phyloP scores from a whole-genome alignment of 2,888 invertebrate genomes.

The Drosophila villosipedis region DNA sequence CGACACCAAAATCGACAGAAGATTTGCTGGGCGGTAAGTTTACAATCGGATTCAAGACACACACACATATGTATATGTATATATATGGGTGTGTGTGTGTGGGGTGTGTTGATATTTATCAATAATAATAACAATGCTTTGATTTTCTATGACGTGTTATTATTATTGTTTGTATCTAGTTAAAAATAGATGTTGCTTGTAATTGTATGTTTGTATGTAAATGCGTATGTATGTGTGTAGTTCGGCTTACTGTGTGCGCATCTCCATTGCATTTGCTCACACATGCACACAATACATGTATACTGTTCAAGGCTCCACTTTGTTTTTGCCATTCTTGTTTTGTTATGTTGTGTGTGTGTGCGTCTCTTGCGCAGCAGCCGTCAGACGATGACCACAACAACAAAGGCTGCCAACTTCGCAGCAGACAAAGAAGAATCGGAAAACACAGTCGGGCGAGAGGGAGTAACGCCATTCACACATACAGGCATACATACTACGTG shows the following conservation, averaged over 20 bases:
- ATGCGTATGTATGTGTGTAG: slow-evolving; percentile 3
- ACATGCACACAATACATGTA: slow-evolving; percentile 19
- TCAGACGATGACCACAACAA: slow-evolving; percentile 56
- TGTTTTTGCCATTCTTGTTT: slow-evolving; percentile 61
- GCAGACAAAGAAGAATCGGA: slow-evolving; percentile 54
- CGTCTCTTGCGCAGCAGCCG: slow-evolving; percentile 49
- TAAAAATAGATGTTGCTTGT: slow-evolving; percentile 60
- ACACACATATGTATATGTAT: background rate
- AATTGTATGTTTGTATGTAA: slow-evolving; percentile 31
- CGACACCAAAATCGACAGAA: slow-evolving; percentile 84
- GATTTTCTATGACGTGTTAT: slow-evolving; percentile 43
- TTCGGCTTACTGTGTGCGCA: slow-evolving; percentile 31
- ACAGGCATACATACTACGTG: slow-evolving; percentile 27
- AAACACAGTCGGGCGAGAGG: slow-evolving; percentile 5
- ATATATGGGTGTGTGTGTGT: slow-evolving; percentile 17
- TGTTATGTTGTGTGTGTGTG: slow-evolving; percentile 39
- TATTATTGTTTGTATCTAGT: slow-evolving; percentile 44
- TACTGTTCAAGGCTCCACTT: slow-evolving; percentile 68
- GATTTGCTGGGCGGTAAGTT: slow-evolving; percentile 85
- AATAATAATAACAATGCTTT: slow-evolving; percentile 64
- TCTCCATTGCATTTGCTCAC: slow-evolving; percentile 57
- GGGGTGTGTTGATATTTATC: slow-evolving; percentile 45
- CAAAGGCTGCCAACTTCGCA: slow-evolving; percentile 64
- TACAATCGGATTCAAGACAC: slow-evolving; percentile 41
- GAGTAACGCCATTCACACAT: slow-evolving; percentile 42